Conservation (phyloP, 2,888 invertebrate genomes). For the Tachina grossa region DNA sequence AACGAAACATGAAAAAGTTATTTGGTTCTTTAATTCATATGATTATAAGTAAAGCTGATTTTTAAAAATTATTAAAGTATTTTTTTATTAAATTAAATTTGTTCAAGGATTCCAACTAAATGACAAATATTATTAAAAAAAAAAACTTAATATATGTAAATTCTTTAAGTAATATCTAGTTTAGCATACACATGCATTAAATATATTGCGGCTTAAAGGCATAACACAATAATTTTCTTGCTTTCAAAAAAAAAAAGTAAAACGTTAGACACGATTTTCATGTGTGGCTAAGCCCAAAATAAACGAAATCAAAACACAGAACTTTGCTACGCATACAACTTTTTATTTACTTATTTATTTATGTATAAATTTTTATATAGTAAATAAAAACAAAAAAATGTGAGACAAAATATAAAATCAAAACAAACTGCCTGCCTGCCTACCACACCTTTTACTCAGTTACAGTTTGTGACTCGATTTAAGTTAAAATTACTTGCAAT, state of each 20-base stretch:
- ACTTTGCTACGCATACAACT: constrained; percentile 57
- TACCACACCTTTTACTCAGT: constrained; percentile 59
- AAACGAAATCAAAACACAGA: constrained; percentile 21
- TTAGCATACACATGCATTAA: not conserved
- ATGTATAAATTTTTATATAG: not conserved
- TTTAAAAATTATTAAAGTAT: not conserved
- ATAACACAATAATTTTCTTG: constrained; percentile 27
- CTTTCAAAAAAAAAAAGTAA: constrained; percentile 37
- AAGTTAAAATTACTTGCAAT: constrained; percentile 51
- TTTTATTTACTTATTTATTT: constrained; percentile 31
- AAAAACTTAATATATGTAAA: constrained; percentile 33
- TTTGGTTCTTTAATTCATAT: not conserved
- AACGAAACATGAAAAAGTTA: not conserved
- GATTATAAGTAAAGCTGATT: not conserved
- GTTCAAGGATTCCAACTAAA: constrained; percentile 25
- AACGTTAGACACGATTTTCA: constrained; percentile 64
- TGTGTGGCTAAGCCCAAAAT: constrained; percentile 34
- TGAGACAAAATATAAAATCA: constrained; percentile 36
- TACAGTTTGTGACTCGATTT: constrained; percentile 29
- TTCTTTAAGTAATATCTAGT: constrained; percentile 15
- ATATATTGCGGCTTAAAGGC: constrained; percentile 37
- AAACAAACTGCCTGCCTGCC: constrained; percentile 5
- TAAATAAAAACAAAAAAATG: not conserved
- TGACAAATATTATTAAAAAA: constrained; percentile 26
- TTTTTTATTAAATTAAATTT: not conserved